phyloP scores from a whole-genome alignment of 2,113 vertebrate species.

The Toxotes jaculatrix region DNA sequence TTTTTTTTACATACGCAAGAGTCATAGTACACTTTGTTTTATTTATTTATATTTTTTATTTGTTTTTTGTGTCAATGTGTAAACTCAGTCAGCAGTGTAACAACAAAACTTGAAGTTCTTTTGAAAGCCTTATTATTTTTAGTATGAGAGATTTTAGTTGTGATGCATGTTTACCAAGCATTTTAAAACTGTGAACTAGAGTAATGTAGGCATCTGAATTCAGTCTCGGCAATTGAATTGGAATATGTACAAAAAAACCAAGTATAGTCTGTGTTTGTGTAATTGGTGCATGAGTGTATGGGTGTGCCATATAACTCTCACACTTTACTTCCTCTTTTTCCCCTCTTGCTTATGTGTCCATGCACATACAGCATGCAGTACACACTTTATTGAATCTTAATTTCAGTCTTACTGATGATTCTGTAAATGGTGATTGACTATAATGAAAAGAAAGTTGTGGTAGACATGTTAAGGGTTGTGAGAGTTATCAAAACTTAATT shows the following conservation, averaged over 20 bases:
- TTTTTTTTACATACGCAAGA: background rate
- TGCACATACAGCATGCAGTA: slow-evolving; percentile 14
- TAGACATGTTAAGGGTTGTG: background rate
- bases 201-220: slow-evolving; percentile 1
- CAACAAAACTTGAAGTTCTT: background rate
- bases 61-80: background rate
- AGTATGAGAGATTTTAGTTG: background rate
- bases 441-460: background rate
- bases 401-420: slow-evolving; percentile 22
- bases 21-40: background rate
- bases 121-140: slow-evolving; percentile 9
- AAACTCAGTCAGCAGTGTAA: slow-evolving; percentile 6
- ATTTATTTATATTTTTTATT: background rate
- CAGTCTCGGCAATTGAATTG: slow-evolving; percentile 4
- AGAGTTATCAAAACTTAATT: background rate
- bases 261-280: slow-evolving; percentile 43
- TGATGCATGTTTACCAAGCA: background rate
- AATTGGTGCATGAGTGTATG: slow-evolving; percentile 59
- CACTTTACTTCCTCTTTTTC: slow-evolving; percentile 70
- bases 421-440: background rate
- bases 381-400: slow-evolving; percentile 34
- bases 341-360: slow-evolving; percentile 31
- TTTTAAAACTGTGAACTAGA: slow-evolving; percentile 1
- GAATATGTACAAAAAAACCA: slow-evolving; percentile 2
- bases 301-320: slow-evolving; percentile 61